Percentiles rank a stretch among this genome's conserved stretches.
Evolutionary conservation across 2,113 vertebrate species (phyloP).

Genomic region (Gambusia holbrooki): DNA sequence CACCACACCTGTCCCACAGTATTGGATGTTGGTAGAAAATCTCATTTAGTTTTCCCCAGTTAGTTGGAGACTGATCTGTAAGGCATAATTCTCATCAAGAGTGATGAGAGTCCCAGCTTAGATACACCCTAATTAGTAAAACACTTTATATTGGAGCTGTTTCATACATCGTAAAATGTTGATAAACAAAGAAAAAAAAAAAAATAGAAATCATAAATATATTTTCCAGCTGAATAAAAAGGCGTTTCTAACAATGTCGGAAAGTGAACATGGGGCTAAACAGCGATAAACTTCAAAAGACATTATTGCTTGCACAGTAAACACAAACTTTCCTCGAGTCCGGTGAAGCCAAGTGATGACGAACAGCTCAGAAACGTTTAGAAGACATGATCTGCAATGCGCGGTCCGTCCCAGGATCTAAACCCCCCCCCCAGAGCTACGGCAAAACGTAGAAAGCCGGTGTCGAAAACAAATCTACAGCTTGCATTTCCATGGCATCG

Average conservation of each 20-base stretch:
- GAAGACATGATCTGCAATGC: background rate
- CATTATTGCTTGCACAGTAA: background rate
- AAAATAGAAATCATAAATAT: too few relatives aligned
- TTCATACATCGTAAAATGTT: background rate
- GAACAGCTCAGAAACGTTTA: background rate
- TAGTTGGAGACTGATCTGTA: slow-evolving; percentile 77
- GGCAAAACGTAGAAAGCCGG: background rate
- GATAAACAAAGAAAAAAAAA: background rate
- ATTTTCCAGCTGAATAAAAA: background rate
- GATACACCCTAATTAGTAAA: background rate
- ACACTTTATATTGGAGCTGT: background rate
- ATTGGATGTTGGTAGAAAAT: slow-evolving; percentile 76
- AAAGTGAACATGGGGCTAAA: background rate
- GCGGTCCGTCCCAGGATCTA: background rate
- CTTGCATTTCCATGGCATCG: background rate
- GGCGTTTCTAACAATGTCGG: background rate
- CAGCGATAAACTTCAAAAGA: background rate
- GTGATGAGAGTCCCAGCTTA: slow-evolving; percentile 10
- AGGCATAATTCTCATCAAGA: slow-evolving; percentile 30
- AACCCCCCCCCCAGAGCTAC: background rate
- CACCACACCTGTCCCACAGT: background rate
- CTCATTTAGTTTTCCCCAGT: slow-evolving; percentile 76
- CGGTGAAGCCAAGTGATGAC: background rate
- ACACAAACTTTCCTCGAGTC: background rate
- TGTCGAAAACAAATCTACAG: background rate